Base-by-base conservation (phyloP, 2,113 vertebrate species). In the Proterorhinus semilunaris region DNA sequence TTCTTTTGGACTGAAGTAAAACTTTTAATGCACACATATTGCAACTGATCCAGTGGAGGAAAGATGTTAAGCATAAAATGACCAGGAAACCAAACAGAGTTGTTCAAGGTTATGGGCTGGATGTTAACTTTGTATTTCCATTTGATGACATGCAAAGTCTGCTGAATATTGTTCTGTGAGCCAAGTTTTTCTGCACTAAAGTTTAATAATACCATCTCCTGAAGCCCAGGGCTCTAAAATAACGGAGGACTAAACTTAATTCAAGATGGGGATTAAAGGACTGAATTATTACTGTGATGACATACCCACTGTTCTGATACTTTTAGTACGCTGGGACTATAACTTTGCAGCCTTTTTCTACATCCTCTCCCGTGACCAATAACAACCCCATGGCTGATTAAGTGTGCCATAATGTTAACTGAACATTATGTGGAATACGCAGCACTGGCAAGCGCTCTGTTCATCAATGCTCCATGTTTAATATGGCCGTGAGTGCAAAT, bases 361-460 rank as follows among this genome's bases (percentile, higher is more conserved):
- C 77, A 77, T 87, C 88, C 87, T 87, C 91, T 91, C 90, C 61
- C 80, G 88, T 89, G 92, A 78, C 78, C 84, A 85, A 73, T 89
- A 87, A 89, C 74, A 79, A 70, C 70, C 62, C 73, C 71, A n/a
- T 45, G 68, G 44, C 65, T 80, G 86, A 84, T 77, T 76, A 75
- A 83, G 78, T 78, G 82, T 69, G 81, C 81, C 83, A 68, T 87
- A 88, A 83, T 86, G 81, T 84, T 58, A 87, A 90, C 86, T 87
- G 86, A 84, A 89, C 86, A 85, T 87, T 86, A 83, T 72, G 69
- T 69, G 67, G 58, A 67, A 75, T 83, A 82, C 74, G 78, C 76
- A 78, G 75, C 79, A 70, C 76, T 88, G 86, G 88, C 86, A 90
- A 77, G 72, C 71, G 27, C 76, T 83, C 65, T 63, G 54, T 57